Conservation (phyloP, 1,140 invertebrate genomes). For the Camponotus floridanus region DNA sequence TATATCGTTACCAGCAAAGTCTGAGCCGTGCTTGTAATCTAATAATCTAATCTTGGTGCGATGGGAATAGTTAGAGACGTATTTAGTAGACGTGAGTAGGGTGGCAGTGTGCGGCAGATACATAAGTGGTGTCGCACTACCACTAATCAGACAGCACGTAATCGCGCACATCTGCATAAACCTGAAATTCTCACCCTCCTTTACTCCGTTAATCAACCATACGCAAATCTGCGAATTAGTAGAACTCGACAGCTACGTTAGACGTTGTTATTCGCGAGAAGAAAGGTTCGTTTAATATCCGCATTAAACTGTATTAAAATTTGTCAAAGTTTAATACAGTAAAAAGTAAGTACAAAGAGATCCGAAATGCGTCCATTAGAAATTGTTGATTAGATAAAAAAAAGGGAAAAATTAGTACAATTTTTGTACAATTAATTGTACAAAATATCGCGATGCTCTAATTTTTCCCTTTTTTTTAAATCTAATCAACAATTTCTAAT, state of each 20-base stretch:
- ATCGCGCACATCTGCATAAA: conserved; percentile 73
- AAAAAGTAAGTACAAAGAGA: not conserved
- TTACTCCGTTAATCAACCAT: not conserved
- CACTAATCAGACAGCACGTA: conserved; percentile 69
- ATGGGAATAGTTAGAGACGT: conserved; percentile 23
- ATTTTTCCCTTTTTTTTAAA: not conserved
- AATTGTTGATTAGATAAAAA: not conserved
- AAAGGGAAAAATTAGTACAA: not conserved
- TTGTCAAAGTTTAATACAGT: not conserved
- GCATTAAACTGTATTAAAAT: not conserved
- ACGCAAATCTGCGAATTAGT: conserved; percentile 29
- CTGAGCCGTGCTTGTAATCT: conserved; percentile 68
- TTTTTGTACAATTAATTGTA: not conserved
- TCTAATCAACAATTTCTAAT: not conserved
- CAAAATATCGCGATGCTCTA: not conserved
- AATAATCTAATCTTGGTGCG: conserved; percentile 74
- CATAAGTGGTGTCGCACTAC: conserved; percentile 32
- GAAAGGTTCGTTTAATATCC: not conserved
- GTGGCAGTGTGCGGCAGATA: not conserved
- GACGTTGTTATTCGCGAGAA: not conserved
- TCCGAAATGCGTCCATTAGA: not conserved
- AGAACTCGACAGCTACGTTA: conserved; percentile 6
- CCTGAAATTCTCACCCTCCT: conserved; percentile 60
- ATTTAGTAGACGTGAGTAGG: conserved; percentile 39
- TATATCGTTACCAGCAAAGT: conserved; percentile 60